These are phyloP conservation scores for Mormyrus proboscirostris DNA, from an alignment of 2,797 vertebrate species.

Conservation along the genomic window DNA sequence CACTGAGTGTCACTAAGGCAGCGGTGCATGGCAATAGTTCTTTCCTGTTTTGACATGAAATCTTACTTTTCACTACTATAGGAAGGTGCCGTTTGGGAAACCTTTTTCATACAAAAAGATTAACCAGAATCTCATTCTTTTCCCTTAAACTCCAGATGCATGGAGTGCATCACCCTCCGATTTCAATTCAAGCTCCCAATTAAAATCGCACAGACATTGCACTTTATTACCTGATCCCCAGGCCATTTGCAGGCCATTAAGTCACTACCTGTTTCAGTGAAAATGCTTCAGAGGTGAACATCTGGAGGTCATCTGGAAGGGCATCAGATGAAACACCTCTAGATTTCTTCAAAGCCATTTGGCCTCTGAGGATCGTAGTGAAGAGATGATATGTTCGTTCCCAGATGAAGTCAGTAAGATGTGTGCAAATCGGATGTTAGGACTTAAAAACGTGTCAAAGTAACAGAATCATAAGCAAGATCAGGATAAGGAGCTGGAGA, in stretches of 20 bases:
- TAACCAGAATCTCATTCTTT: slow-evolving; percentile 55
- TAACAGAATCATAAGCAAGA: neutral
- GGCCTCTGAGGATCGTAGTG: slow-evolving; percentile 56
- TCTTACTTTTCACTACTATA: slow-evolving; percentile 59
- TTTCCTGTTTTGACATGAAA: slow-evolving; percentile 53
- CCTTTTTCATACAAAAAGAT: slow-evolving; percentile 53
- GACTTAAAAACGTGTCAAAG: neutral
- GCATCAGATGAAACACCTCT: slow-evolving; percentile 67
- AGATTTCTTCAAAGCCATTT: slow-evolving; percentile 56
- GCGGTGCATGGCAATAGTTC: slow-evolving; percentile 59
- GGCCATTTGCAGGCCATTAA: slow-evolving; percentile 69
- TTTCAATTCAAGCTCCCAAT: slow-evolving; percentile 69
- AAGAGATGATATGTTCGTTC: slow-evolving; percentile 52
- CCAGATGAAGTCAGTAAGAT: neutral
- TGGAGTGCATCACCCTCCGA: slow-evolving; percentile 66
- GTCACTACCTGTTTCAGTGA: slow-evolving; percentile 63
- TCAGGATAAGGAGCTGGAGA: neutral
- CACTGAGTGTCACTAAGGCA: slow-evolving; percentile 51
- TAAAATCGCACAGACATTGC: slow-evolving; percentile 70
- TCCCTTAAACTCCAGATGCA: slow-evolving; percentile 62
- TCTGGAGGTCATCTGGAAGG: slow-evolving; percentile 69
- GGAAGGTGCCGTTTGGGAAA: slow-evolving; percentile 41
- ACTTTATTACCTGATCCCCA: slow-evolving; percentile 68
- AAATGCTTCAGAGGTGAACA: slow-evolving; percentile 71
- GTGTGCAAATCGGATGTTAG: neutral